phyloP scores from a whole-genome alignment of 2,888 invertebrate genomes.

The Leptopilina drosophilae region DNA sequence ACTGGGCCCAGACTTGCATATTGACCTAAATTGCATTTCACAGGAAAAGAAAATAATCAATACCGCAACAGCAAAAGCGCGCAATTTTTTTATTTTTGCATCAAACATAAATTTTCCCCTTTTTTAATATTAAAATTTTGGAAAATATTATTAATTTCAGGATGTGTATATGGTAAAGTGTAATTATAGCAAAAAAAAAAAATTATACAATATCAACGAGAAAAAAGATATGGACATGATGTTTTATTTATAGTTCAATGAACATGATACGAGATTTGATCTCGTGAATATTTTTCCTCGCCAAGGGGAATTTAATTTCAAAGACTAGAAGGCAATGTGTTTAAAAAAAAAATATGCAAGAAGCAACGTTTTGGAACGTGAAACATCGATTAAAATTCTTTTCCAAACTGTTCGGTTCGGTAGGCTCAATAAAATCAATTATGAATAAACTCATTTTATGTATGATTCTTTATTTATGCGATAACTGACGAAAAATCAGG shows the following conservation, averaged over 20 bases:
- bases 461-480: neutral
- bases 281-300: constrained; percentile 8
- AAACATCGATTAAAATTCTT: constrained; percentile 31
- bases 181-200: too few relatives aligned
- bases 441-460: neutral
- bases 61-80: too few relatives aligned
- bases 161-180: too few relatives aligned
- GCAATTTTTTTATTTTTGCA: too few relatives aligned
- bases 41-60: neutral
- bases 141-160: too few relatives aligned
- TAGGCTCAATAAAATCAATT: constrained; percentile 11
- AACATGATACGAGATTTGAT: constrained; percentile 2
- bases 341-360: too few relatives aligned
- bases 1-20: constrained; percentile 88
- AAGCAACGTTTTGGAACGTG: constrained; percentile 28
- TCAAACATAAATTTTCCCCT: too few relatives aligned
- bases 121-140: too few relatives aligned
- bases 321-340: neutral
- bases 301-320: constrained; percentile 18
- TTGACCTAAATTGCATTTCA: constrained; percentile 78
- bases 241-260: neutral
- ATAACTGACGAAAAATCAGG: neutral
- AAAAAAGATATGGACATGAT: too few relatives aligned
- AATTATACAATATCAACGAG: too few relatives aligned
- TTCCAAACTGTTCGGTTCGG: constrained; percentile 2